A percentile compares a stretch with the other conserved stretches of the same genome.
These are phyloP conservation scores for Cuculus canorus DNA, from an alignment of 2,797 vertebrate species.

Conservation along the genomic window DNA sequence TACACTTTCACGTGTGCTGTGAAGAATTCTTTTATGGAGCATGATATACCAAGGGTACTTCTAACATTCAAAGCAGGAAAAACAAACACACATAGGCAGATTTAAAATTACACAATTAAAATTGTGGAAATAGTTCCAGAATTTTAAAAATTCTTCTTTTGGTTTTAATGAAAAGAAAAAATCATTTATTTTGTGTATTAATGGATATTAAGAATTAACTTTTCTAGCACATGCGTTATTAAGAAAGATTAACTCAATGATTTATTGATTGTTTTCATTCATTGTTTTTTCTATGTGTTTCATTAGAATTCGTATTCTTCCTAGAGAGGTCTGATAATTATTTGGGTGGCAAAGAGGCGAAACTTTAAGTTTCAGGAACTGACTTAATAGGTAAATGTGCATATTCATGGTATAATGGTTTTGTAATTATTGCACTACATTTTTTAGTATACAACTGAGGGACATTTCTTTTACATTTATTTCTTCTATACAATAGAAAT, in stretches of 20 bases:
- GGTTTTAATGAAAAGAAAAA: constrained; percentile 39
- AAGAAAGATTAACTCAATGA: constrained; percentile 24
- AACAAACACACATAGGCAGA: not conserved
- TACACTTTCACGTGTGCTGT: not conserved
- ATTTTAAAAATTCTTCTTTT: no score
- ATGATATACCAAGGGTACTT: not conserved
- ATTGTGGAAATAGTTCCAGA: not conserved
- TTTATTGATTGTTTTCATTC: constrained; percentile 37
- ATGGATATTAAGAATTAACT: constrained; percentile 39
- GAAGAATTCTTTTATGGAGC: not conserved
- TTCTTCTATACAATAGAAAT: not conserved
- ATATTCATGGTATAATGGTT: not conserved
- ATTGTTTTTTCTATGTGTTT: constrained; percentile 43
- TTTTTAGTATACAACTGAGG: not conserved
- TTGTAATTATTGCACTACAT: not conserved
- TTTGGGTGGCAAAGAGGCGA: not conserved
- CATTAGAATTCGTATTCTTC: constrained; percentile 42
- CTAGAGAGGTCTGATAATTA: not conserved
- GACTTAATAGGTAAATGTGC: not conserved
- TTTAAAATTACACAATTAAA: not conserved
- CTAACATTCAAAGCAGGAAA: not conserved
- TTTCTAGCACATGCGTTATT: not conserved
- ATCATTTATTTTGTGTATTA: not conserved
- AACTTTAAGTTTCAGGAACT: not conserved
- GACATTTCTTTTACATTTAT: not conserved